Evolutionary conservation across 2,113 vertebrate species (phyloP).

Genomic region (Eolophus roseicapilla): DNA sequence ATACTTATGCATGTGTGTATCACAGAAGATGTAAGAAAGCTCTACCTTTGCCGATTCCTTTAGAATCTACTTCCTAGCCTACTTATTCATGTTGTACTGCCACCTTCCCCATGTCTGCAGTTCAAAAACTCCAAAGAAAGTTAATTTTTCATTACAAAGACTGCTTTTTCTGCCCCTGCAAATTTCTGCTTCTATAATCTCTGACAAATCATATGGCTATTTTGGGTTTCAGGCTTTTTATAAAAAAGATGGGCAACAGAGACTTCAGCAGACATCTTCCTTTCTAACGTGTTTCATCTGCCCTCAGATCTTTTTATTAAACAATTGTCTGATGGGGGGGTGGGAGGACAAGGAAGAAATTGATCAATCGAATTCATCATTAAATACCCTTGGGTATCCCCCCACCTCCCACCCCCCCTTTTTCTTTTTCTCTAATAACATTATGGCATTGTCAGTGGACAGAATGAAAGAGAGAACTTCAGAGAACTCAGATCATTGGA

Average conservation of each 20-base stretch:
- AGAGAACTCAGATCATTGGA: not conserved
- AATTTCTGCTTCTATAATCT: not conserved
- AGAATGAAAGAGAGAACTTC: not conserved
- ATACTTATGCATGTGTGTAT: fast-evolving
- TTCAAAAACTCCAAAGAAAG: not conserved
- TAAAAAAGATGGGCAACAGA: not conserved
- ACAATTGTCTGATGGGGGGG: not conserved
- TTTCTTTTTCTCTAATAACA: too few relatives aligned
- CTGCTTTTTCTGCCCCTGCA: not conserved
- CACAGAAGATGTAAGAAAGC: not conserved
- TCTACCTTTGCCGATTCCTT: not conserved
- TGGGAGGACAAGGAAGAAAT: not conserved
- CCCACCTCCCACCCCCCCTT: too few relatives aligned
- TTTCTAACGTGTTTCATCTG: not conserved
- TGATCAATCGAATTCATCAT: slow-evolving; percentile 15
- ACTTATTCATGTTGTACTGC: not conserved
- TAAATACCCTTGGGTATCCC: not conserved
- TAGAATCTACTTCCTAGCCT: not conserved
- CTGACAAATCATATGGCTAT: not conserved
- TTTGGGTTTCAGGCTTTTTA: not conserved
- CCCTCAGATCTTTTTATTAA: not conserved
- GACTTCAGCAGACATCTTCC: not conserved
- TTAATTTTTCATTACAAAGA: not conserved
- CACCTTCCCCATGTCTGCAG: not conserved
- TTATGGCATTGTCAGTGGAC: too few relatives aligned